Evolutionary conservation across 30 jellyfish, hydroid and myxozoan genomes (phyloP), one percentile per base, ranked within the genome.

Genomic region (Aurelia aurita): DNA sequence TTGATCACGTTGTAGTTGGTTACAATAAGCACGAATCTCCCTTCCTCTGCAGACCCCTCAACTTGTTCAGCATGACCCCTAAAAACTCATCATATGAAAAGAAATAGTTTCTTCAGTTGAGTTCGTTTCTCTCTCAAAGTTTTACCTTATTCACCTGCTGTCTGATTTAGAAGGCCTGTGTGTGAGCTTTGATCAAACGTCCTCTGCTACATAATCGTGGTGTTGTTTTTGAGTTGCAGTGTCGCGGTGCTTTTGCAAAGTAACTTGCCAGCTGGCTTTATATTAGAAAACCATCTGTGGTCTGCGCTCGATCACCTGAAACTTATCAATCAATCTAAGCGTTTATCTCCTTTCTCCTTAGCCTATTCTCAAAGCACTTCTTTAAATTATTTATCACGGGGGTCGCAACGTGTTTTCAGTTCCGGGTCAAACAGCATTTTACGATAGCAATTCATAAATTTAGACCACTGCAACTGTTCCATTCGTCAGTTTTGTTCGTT

Each of bases 251-350:
- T 57, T 79, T 81, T 81, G 80, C 91, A 81, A 70, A 81, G 91
- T 51, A 54, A 68, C 51, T 69, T 45, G 84, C 84, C 91, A 81
- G 91, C 91, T 81, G 91, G 81, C 69, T 81, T 67, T 46, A 64
- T 67, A 81, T 67, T 81, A 39, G 85, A 67, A 69, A 69, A 69
- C 91, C 91, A 81, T 81, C 91, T 81, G 91, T 81, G 91, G 85
- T 81, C 60, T 67, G 85, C 57, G 91, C 57, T 68, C 85, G 67
- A 51, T 69, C 85, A 67, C 91, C 88, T 77, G 88, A 81, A 81
- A 65, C 85, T 69, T 81, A 81, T 81, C 91, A 81, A 81, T 81
- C 91, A 81, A 63, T 59, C 91, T 81, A 26, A 64, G 66, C 82
- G 65, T 79, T 64, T 79, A 49, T 79, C 82, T 71, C 49, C 82